These are phyloP conservation scores for Platypus cylindrus DNA, from an alignment of 2,888 invertebrate species.

Conservation along the genomic window DNA sequence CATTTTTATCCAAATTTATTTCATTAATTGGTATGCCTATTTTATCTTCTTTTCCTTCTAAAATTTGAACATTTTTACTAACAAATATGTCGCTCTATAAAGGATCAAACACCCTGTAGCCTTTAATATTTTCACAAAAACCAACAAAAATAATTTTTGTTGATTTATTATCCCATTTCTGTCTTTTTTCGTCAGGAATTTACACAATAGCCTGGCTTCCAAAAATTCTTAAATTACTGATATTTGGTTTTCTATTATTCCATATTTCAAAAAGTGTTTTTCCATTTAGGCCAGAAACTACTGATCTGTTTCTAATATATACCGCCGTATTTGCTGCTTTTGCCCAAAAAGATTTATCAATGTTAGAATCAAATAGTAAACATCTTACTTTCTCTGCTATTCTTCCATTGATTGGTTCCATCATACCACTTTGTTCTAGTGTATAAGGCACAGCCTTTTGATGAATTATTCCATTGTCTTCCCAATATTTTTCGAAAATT, in stretches of 20 bases:
- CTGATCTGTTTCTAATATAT: conserved; percentile 14
- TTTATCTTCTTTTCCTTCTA: too few species aligned
- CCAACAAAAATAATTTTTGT: conserved; percentile 9
- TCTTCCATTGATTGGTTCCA: conserved; percentile 19
- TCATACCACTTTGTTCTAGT: conserved; percentile 24
- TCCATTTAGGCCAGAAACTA: conserved; percentile 10
- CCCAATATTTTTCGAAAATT: conserved; percentile 17
- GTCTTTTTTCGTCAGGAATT: conserved; percentile 10
- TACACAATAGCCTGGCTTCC: conserved; percentile 13
- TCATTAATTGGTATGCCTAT: too few species aligned
- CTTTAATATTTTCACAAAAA: conserved; percentile 9
- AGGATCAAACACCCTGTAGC: conserved; percentile 12
- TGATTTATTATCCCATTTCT: conserved; percentile 11
- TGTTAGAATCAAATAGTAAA: conserved; percentile 14
- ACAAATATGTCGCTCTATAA: too few species aligned
- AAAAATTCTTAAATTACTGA: conserved; percentile 12
- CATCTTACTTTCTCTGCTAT: conserved; percentile 20
- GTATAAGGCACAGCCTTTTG: conserved; percentile 16
- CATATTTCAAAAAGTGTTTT: conserved; percentile 20
- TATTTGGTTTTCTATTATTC: conserved; percentile 20
- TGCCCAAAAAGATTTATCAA: conserved; percentile 16
- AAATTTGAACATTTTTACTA: too few species aligned
- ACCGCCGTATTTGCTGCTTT: conserved; percentile 17
- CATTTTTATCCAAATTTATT: too few species aligned
- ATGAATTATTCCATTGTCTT: conserved; percentile 22